A percentile compares a stretch with the other conserved stretches of the same genome.
These are phyloP conservation scores for Tipula lateralis DNA, from an alignment of 2,888 invertebrate species.

Conservation along the genomic window DNA sequence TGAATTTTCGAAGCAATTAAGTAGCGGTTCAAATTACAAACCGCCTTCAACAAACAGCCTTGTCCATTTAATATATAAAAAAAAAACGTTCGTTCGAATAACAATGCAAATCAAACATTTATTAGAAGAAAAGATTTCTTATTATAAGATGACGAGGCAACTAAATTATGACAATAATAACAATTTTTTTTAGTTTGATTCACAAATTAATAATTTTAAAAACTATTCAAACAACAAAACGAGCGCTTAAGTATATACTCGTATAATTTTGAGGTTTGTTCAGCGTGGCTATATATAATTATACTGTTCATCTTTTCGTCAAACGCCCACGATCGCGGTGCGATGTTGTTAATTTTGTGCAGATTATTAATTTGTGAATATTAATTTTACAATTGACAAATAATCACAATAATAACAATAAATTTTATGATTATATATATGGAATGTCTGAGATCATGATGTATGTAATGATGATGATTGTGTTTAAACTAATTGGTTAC, in stretches of 20 bases:
- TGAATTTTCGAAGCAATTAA: slow-evolving; percentile 15
- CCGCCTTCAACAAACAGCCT: slow-evolving; percentile 27
- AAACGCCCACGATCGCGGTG: not conserved
- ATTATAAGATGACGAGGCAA: not conserved
- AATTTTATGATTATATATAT: not conserved
- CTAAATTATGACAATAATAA: not conserved
- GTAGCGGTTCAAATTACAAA: slow-evolving; percentile 28
- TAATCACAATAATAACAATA: not conserved
- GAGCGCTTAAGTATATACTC: not conserved
- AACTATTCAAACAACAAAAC: not conserved
- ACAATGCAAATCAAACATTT: slow-evolving; percentile 14
- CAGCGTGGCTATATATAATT: not conserved
- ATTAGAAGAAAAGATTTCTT: not conserved
- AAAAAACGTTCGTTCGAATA: not conserved
- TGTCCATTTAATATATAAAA: slow-evolving; percentile 14
- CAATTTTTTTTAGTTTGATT: not conserved
- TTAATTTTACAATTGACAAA: slow-evolving; percentile 24
- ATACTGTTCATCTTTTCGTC: not conserved
- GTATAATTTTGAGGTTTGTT: not conserved
- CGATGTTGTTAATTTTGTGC: not conserved
- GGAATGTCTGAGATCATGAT: not conserved
- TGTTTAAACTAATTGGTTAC: slow-evolving; percentile 5
- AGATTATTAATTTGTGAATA: not conserved
- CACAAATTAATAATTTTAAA: not conserved
- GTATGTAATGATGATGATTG: not conserved